Conservation (phyloP, 2,888 invertebrate genomes). For the Anaspis maculata region DNA sequence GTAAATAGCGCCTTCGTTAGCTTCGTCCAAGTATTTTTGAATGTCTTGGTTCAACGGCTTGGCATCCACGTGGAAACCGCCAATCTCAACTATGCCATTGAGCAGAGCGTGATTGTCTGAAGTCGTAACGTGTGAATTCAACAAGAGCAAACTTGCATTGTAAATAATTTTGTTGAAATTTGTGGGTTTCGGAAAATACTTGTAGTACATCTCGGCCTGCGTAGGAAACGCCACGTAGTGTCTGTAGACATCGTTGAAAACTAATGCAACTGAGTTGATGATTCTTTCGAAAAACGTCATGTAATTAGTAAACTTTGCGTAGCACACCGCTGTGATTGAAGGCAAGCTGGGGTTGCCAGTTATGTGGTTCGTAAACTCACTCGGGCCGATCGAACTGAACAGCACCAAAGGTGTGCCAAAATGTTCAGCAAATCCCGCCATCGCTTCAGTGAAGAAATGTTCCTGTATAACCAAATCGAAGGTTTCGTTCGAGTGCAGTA, state of each 20-base stretch:
- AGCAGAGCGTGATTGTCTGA: slow-evolving; percentile 43
- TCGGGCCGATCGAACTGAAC: slow-evolving; percentile 42
- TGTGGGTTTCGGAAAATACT: slow-evolving; percentile 23
- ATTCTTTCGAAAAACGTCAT: slow-evolving; percentile 49
- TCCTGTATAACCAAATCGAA: slow-evolving; percentile 43
- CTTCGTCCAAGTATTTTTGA: slow-evolving; percentile 10
- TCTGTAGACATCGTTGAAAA: slow-evolving; percentile 24
- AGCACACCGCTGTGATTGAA: slow-evolving; percentile 45
- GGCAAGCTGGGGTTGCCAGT: slow-evolving; percentile 45
- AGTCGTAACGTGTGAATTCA: slow-evolving; percentile 44
- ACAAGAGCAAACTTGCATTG: slow-evolving; percentile 27
- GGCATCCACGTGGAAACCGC: slow-evolving; percentile 43
- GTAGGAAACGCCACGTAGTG: slow-evolving; percentile 18
- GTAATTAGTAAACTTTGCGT: slow-evolving; percentile 37
- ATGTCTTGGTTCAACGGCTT: slow-evolving; percentile 20
- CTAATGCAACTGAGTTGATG: slow-evolving; percentile 41
- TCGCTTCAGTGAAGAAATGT: slow-evolving; percentile 45
- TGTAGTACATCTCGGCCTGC: slow-evolving; percentile 25
- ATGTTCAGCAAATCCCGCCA: slow-evolving; percentile 35
- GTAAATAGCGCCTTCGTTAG: slow-evolving; percentile 39
- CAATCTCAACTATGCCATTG: slow-evolving; percentile 49
- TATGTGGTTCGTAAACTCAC: slow-evolving; percentile 41
- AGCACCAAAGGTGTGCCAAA: slow-evolving; percentile 36
- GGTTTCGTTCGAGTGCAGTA: slow-evolving; percentile 31
- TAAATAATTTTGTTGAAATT: slow-evolving; percentile 23